These are phyloP conservation scores for Tetranychus piercei DNA, from an alignment of 2,888 invertebrate species.

Conservation along the genomic window DNA sequence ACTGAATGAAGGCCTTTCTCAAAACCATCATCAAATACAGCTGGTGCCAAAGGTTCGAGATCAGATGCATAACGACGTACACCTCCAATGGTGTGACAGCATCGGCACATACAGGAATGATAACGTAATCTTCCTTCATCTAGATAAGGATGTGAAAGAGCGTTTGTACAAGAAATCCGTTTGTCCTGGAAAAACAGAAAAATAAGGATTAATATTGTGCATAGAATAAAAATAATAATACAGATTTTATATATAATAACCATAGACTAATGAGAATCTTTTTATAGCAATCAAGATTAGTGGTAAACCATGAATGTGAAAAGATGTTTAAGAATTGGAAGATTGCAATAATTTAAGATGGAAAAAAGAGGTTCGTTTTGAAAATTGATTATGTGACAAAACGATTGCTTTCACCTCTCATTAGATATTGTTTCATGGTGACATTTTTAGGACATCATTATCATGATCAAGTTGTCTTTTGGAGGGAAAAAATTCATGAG, in stretches of 20 bases:
- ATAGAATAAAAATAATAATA: not conserved
- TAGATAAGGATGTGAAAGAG: constrained; percentile 86
- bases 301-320: too few species aligned
- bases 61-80: constrained; percentile 67
- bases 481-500: too few species aligned
- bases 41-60: constrained; percentile 74
- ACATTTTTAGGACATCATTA: too few species aligned
- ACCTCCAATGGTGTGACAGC: constrained; percentile 61
- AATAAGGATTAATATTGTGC: not conserved
- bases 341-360: constrained; percentile 10
- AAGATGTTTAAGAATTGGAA: not conserved
- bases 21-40: constrained; percentile 87
- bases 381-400: too few species aligned
- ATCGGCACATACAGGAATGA: constrained; percentile 99
- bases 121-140: constrained; percentile 94
- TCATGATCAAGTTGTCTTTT: too few species aligned
- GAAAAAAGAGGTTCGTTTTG: not conserved
- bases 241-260: constrained; percentile 13
- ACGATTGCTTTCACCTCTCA: too few species aligned
- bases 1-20: constrained; percentile 81
- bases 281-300: too few species aligned
- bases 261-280: too few species aligned
- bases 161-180: constrained; percentile 81
- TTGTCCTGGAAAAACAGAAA: constrained; percentile 48
- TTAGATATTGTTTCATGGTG: too few species aligned